phyloP scores from a whole-genome alignment of 2,113 vertebrate genomes.

The Campylorhamphus procurvoides region DNA sequence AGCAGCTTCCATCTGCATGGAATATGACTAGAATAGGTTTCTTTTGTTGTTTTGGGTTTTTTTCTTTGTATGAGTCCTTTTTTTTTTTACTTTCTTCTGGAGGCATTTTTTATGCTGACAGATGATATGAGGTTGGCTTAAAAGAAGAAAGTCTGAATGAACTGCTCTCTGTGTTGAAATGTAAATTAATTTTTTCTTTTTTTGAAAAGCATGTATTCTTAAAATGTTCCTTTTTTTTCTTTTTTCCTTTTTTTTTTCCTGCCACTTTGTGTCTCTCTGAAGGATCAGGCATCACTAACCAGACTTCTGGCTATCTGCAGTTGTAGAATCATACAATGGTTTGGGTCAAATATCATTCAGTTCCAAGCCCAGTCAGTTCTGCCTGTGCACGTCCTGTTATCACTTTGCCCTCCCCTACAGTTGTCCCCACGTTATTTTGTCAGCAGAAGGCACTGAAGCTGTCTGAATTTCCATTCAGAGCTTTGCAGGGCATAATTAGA shows the following conservation, averaged over 20 bases:
- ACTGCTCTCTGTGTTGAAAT: not conserved
- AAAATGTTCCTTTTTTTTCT: not conserved
- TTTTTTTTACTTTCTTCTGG: not conserved
- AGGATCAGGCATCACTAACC: not conserved
- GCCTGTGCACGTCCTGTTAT: rapidly evolving
- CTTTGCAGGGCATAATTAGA: not conserved
- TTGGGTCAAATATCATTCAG: not conserved
- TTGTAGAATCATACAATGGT: not conserved
- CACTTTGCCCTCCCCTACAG: not conserved
- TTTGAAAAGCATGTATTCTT: not conserved
- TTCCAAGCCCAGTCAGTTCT: not conserved
- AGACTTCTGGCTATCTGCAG: not conserved
- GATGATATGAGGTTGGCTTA: not conserved
- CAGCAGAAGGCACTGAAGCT: not conserved
- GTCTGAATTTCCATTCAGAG: not conserved
- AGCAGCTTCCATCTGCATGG: not conserved
- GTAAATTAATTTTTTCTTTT: not conserved
- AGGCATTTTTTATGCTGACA: not conserved
- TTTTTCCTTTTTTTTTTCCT: not conserved
- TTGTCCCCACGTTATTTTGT: not conserved
- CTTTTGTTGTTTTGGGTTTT: too few relatives aligned
- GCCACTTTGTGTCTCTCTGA: not conserved
- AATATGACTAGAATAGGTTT: not conserved
- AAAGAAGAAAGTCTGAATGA: not conserved
- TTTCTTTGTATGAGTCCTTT: not conserved